Evolutionary conservation across 2,797 vertebrate species (phyloP).

Genomic region (Cyprinella venusta): DNA sequence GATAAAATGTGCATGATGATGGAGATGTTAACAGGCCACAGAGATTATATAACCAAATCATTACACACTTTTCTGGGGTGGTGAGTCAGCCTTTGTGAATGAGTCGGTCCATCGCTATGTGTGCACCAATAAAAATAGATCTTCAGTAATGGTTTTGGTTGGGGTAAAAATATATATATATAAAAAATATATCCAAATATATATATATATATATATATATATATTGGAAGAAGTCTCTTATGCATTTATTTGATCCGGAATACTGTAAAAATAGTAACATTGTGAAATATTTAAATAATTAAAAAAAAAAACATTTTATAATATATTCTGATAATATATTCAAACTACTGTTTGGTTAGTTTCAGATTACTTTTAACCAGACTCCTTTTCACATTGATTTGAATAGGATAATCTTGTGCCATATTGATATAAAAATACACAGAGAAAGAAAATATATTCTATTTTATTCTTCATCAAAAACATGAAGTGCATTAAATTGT

Average conservation of each 20-base stretch:
- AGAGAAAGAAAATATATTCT: too few relatives aligned
- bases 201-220: too few relatives aligned
- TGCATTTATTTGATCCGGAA: neutral
- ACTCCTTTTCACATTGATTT: too few relatives aligned
- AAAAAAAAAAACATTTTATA: too few relatives aligned
- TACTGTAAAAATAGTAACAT: neutral
- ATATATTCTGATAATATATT: too few relatives aligned
- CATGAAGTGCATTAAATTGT: too few relatives aligned
- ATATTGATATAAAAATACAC: too few relatives aligned
- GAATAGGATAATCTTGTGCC: too few relatives aligned
- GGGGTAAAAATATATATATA: neutral
- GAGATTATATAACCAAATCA: conserved; percentile 32
- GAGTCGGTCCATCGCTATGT: neutral
- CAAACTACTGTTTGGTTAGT: too few relatives aligned
- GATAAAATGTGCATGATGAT: neutral
- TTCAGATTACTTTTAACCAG: too few relatives aligned
- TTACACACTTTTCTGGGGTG: conserved; percentile 26
- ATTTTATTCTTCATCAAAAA: too few relatives aligned
- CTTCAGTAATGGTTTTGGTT: neutral
- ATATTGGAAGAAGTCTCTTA: neutral
- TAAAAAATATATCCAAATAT: too few relatives aligned
- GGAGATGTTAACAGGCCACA: neutral
- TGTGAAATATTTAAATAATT: neutral
- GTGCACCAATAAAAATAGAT: conserved; percentile 20
- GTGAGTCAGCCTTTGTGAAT: conserved; percentile 48